These are phyloP conservation scores for Melanchra persicariae DNA, from an alignment of 2,888 invertebrate genomes.

Conservation along the genomic window DNA sequence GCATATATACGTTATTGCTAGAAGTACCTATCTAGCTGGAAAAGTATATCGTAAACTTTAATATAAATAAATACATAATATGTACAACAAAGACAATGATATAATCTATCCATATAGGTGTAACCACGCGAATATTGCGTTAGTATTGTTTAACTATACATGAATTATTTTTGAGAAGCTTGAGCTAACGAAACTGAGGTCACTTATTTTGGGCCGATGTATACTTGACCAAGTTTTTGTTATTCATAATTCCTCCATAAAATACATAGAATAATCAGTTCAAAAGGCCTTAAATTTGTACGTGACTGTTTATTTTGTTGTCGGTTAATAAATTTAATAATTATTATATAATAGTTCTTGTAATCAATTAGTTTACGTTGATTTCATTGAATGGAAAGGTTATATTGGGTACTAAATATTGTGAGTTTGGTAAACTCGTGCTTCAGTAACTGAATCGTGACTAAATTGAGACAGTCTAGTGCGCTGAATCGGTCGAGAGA, in stretches of 20 bases:
- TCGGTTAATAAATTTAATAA: slow-evolving; percentile 22
- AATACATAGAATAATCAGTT: slow-evolving; percentile 59
- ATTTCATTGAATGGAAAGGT: slow-evolving; percentile 41
- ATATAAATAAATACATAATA: no score
- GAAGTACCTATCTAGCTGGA: slow-evolving; percentile 5
- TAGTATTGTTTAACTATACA: slow-evolving; percentile 65
- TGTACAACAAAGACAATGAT: slow-evolving; percentile 51
- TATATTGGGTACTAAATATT: slow-evolving; percentile 32
- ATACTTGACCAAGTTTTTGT: slow-evolving; percentile 72
- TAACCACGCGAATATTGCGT: slow-evolving; percentile 51
- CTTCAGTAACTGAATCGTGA: slow-evolving; percentile 54
- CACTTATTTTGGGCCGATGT: slow-evolving; percentile 68
- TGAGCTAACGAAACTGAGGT: slow-evolving; percentile 66
- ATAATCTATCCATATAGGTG: slow-evolving; percentile 47
- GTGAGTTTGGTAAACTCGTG: slow-evolving; percentile 42
- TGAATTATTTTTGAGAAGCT: slow-evolving; percentile 61
- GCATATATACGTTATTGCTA: neutral
- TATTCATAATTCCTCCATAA: slow-evolving; percentile 66
- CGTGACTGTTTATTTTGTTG: slow-evolving; percentile 41
- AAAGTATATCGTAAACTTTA: slow-evolving; percentile 28
- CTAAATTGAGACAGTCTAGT: slow-evolving; percentile 50
- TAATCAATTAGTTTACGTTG: slow-evolving; percentile 41
- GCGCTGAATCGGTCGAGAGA: slow-evolving; percentile 39
- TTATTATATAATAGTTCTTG: slow-evolving; percentile 47
- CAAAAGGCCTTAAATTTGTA: slow-evolving; percentile 43